Conservation (phyloP, 2,888 invertebrate species). For the Rhorus exstirpatorius region DNA sequence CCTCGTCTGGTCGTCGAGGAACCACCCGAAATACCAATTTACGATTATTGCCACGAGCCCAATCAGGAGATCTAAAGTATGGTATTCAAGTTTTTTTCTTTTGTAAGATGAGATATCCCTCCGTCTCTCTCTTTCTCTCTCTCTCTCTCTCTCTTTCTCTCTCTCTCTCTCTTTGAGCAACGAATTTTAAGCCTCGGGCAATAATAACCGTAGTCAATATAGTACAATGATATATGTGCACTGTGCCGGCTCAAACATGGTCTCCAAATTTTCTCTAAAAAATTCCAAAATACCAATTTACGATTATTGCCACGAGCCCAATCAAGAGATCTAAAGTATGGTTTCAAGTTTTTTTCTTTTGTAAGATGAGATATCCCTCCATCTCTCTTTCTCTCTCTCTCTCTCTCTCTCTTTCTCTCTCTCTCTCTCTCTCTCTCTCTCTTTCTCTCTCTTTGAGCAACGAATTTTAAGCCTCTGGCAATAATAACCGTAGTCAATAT, state of each 20-base stretch:
- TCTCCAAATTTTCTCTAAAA: no score
- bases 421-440: background rate
- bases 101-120: background rate
- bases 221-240: background rate
- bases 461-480: background rate
- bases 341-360: background rate
- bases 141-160: background rate
- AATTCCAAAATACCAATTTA: no score
- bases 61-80: constrained; percentile 68
- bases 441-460: background rate
- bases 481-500: constrained; percentile 30
- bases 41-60: constrained; percentile 79
- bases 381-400: background rate
- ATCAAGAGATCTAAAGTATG: constrained; percentile 67
- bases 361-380: background rate
- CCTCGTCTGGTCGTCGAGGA: constrained; percentile 75
- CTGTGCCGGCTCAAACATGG: no score
- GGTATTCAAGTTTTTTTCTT: background rate
- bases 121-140: background rate
- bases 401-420: background rate
- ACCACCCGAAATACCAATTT: constrained; percentile 82
- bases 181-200: background rate
- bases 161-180: background rate
- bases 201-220: constrained; percentile 27
- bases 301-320: constrained; percentile 78